These are phyloP conservation scores for Phalanger gymnotis DNA, from an alignment of 2,797 vertebrate genomes.

Conservation along the genomic window DNA sequence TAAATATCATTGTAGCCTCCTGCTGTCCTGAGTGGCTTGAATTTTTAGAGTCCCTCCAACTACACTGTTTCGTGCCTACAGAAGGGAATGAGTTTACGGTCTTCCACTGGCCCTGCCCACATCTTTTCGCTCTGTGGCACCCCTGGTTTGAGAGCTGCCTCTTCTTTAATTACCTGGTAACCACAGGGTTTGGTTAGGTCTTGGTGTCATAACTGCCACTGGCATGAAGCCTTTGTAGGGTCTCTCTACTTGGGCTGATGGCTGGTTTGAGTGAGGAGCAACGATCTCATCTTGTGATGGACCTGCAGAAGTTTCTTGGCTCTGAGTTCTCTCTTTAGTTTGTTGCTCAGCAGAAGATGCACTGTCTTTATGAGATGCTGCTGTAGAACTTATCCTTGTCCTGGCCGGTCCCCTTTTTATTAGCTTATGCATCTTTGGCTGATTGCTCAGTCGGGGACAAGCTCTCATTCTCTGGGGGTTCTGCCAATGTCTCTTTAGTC, in stretches of 20 bases:
- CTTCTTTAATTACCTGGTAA: not conserved
- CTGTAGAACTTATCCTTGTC: not conserved
- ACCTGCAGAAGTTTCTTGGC: not conserved
- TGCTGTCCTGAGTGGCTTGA: accelerated
- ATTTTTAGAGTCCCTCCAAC: too few relatives aligned
- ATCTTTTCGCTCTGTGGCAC: too few relatives aligned
- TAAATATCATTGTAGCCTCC: not conserved
- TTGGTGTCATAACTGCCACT: conserved; percentile 64
- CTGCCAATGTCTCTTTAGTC: not conserved
- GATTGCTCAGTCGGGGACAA: not conserved
- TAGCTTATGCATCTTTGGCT: not conserved
- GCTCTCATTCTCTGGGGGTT: accelerated
- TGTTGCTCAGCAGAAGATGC: conserved; percentile 19
- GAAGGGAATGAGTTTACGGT: not conserved
- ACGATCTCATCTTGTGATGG: not conserved
- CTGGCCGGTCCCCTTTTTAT: not conserved
- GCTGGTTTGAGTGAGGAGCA: not conserved
- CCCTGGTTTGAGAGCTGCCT: not conserved
- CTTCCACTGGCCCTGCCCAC: accelerated
- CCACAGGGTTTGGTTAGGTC: not conserved
- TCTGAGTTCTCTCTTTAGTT: conserved; percentile 16
- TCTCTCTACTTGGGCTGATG: conserved; percentile 8
- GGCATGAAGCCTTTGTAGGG: not conserved
- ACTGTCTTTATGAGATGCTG: not conserved
- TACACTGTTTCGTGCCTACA: not conserved